Evolutionary conservation across 2,888 invertebrate genomes (phyloP).

Genomic region (Mesopsocus fuscifrons): DNA sequence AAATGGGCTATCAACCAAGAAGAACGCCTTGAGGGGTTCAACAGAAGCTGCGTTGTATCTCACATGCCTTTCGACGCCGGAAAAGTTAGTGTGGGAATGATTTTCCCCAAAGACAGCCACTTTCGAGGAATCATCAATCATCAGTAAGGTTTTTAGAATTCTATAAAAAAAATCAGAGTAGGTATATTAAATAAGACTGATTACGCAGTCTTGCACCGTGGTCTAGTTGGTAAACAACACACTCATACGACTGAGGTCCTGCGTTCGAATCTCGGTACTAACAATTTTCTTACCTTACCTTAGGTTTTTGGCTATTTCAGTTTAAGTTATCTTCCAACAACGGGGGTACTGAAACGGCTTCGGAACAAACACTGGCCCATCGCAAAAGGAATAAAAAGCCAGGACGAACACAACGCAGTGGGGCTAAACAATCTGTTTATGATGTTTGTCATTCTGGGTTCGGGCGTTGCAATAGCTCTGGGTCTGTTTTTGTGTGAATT

Average conservation of each 20-base stretch:
- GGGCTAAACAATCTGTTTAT: background rate
- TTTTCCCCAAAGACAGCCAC: slow-evolving; percentile 1
- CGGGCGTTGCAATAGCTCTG: slow-evolving; percentile 7
- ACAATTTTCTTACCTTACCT: no score
- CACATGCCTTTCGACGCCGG: slow-evolving; percentile 1
- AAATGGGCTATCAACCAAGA: background rate
- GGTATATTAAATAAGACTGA: no score
- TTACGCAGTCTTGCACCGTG: background rate
- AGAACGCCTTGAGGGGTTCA: background rate
- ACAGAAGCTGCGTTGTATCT: background rate
- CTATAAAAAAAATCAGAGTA: no score
- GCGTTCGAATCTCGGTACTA: no score
- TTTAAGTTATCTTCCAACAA: background rate
- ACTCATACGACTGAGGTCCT: no score
- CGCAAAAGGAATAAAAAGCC: background rate
- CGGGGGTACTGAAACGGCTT: background rate
- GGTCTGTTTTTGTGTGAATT: background rate
- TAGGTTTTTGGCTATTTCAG: no score
- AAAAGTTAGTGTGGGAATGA: slow-evolving; percentile 1
- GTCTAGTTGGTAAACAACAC: background rate
- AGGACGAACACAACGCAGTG: background rate
- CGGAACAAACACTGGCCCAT: background rate
- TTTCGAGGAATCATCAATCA: slow-evolving; percentile 7
- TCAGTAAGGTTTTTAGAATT: background rate
- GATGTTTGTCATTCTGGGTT: slow-evolving; percentile 1